Evolutionary conservation across 2,113 vertebrate genomes (phyloP).

Genomic region (Setophaga kirtlandii): DNA sequence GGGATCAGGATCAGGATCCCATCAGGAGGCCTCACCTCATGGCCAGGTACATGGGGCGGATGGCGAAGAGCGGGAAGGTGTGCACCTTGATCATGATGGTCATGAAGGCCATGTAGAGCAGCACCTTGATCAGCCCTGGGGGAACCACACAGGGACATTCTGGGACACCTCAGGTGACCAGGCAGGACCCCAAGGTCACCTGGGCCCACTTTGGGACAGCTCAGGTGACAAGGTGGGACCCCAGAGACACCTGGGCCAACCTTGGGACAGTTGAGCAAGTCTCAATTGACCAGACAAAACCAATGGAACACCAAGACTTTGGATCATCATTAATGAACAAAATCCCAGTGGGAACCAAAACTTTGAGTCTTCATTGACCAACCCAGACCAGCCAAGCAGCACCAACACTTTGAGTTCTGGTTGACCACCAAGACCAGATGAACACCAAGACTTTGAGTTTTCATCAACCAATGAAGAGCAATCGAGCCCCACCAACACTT

Average conservation of each 20-base stretch:
- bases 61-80: slow-evolving; percentile 97
- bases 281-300: too few relatives aligned
- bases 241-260: rapidly evolving
- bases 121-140: slow-evolving; percentile 94
- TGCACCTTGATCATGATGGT: slow-evolving; percentile 99
- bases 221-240: not conserved
- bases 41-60: slow-evolving; percentile 98
- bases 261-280: rapidly evolving
- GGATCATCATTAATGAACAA: too few relatives aligned
- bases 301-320: too few relatives aligned
- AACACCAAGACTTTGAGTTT: too few relatives aligned
- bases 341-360: too few relatives aligned
- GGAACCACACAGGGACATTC: rapidly evolving
- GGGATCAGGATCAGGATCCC: too few relatives aligned
- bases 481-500: not conserved
- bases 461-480: not conserved
- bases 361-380: not conserved
- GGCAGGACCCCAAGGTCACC: too few relatives aligned
- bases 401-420: not conserved
- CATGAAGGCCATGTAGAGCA: slow-evolving; percentile 98
- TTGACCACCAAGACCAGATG: too few relatives aligned
- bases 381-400: not conserved
- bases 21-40: slow-evolving; percentile 60
- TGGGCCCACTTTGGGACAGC: too few relatives aligned
- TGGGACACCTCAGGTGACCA: too few relatives aligned